Percentiles rank a stretch among this genome's conserved stretches.
Conservation (phyloP, 1,140 invertebrate genomes). For the Asobara japonica region DNA sequence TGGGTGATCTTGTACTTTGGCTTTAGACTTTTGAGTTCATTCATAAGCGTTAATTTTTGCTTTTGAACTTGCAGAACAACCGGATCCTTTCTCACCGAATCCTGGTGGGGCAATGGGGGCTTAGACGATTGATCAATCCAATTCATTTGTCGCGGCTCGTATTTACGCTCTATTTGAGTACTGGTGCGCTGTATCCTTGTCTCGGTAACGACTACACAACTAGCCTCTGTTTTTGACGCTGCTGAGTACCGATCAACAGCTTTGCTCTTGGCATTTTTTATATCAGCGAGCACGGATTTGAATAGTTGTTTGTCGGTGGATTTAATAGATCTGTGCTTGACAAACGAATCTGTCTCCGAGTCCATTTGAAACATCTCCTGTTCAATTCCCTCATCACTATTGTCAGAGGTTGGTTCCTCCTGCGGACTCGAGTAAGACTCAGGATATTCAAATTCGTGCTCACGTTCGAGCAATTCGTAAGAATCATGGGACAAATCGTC, state of each 20-base stretch:
- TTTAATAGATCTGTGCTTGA: slow-evolving; percentile 58
- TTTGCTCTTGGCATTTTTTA: slow-evolving; percentile 48
- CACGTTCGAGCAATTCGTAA: slow-evolving; percentile 83
- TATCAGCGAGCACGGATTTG: slow-evolving; percentile 54
- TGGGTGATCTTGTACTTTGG: slow-evolving; percentile 63
- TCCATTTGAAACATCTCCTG: slow-evolving; percentile 67
- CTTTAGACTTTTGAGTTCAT: slow-evolving; percentile 61
- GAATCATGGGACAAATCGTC: slow-evolving; percentile 90
- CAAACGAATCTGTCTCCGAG: slow-evolving; percentile 63
- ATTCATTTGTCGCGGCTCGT: slow-evolving; percentile 52
- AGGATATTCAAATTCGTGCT: slow-evolving; percentile 63
- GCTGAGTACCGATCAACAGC: slow-evolving; percentile 57
- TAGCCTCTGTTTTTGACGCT: slow-evolving; percentile 31
- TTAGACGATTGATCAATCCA: slow-evolving; percentile 45
- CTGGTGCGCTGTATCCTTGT: slow-evolving; percentile 58
- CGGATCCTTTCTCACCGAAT: slow-evolving; percentile 56
- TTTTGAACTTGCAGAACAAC: slow-evolving; percentile 61
- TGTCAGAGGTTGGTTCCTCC: slow-evolving; percentile 55
- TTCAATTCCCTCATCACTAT: slow-evolving; percentile 63
- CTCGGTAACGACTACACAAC: slow-evolving; percentile 53
- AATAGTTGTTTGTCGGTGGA: slow-evolving; percentile 53
- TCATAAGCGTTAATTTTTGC: slow-evolving; percentile 61
- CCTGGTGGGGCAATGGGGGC: slow-evolving; percentile 45
- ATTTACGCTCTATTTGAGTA: slow-evolving; percentile 60
- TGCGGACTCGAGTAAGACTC: slow-evolving; percentile 62